A percentile compares a stretch with the other conserved stretches of the same genome.
Evolutionary conservation across 2,888 invertebrate genomes (phyloP).

Genomic region (Cyrtodaria siliqua): DNA sequence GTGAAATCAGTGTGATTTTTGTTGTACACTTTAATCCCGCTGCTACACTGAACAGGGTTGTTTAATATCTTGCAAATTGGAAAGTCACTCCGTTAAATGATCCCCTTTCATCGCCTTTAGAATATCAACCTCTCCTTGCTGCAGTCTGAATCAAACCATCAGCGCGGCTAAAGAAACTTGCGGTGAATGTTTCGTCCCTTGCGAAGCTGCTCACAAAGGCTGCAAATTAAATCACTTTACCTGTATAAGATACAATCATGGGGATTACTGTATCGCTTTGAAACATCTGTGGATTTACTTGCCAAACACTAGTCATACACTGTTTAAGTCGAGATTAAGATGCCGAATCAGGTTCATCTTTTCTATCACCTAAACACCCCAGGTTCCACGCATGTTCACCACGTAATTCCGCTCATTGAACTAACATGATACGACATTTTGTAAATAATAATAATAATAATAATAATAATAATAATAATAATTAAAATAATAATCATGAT

Average conservation of each 20-base stretch:
- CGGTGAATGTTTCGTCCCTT: constrained; percentile 13
- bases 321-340: constrained; percentile 34
- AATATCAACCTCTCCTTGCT: constrained; percentile 17
- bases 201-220: constrained; percentile 40
- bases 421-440: no score
- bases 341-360: constrained; percentile 34
- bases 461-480: no score
- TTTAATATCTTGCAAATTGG: constrained; percentile 16
- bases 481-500: no score
- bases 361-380: constrained; percentile 5
- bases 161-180: constrained; percentile 3
- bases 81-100: constrained; percentile 42
- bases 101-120: constrained; percentile 23
- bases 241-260: constrained; percentile 49
- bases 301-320: constrained; percentile 1
- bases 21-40: not conserved
- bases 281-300: constrained; percentile 55
- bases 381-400: not conserved
- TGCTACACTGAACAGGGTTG: not conserved
- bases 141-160: constrained; percentile 17
- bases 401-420: no score
- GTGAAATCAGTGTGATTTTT: constrained; percentile 2
- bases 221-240: constrained; percentile 57
- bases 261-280: constrained; percentile 26
- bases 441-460: no score